Evolutionary conservation across 2,888 invertebrate species (phyloP).

Genomic region (Leptinotarsa peninsularis): DNA sequence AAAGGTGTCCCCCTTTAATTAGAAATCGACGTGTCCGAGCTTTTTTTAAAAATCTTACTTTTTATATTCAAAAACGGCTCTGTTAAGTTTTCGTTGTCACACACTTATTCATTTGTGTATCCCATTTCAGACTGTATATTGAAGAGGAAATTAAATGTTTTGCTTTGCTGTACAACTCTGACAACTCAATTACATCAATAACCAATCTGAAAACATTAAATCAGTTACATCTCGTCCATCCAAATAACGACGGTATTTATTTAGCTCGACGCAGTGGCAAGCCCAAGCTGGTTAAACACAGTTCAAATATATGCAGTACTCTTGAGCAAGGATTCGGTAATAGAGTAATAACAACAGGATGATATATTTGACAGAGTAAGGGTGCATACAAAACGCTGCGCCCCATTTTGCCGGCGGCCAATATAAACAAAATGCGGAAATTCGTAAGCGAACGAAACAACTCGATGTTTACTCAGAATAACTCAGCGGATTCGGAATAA

Average conservation of each 20-base stretch:
- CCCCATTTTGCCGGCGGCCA: slow-evolving; percentile 34
- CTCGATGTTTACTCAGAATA: slow-evolving; percentile 37
- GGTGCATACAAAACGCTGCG: slow-evolving; percentile 46
- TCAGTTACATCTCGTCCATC: background rate
- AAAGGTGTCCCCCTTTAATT: too few species aligned
- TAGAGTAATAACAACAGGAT: slow-evolving; percentile 49
- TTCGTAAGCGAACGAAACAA: slow-evolving; percentile 37
- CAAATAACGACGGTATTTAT: background rate
- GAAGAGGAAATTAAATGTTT: too few species aligned
- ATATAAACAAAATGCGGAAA: slow-evolving; percentile 37
- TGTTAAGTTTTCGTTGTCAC: too few species aligned
- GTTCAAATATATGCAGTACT: slow-evolving; percentile 38
- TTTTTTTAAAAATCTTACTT: too few species aligned
- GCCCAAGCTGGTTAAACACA: slow-evolving; percentile 33
- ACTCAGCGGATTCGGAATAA: slow-evolving; percentile 26
- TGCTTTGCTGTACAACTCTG: too few species aligned
- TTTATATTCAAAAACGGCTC: too few species aligned
- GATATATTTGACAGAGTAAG: slow-evolving; percentile 46
- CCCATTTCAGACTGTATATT: too few species aligned
- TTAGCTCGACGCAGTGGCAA: slow-evolving; percentile 1
- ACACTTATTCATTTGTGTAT: too few species aligned
- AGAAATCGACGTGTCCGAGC: too few species aligned
- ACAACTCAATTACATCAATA: background rate
- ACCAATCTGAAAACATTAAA: background rate
- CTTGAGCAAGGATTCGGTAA: slow-evolving; percentile 46